phyloP scores from a whole-genome alignment of 2,797 vertebrate genomes.

The Melanotaenia pygmaea region DNA sequence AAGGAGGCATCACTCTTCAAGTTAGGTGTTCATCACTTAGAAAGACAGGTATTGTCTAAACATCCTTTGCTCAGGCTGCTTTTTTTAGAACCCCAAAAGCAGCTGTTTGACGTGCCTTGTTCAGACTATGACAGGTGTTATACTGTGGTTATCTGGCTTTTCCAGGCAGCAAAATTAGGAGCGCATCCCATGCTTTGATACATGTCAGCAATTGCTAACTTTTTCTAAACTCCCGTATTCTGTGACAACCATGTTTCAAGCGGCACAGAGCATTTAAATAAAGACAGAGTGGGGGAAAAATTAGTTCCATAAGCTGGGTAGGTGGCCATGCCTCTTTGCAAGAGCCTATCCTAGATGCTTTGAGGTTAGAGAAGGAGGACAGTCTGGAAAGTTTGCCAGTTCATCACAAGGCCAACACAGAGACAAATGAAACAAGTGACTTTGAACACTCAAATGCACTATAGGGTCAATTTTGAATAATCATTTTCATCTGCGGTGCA shows the following conservation, averaged over 20 bases:
- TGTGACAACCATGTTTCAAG: background rate
- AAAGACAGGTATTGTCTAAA: constrained; percentile 67
- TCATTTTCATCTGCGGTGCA: too few relatives aligned
- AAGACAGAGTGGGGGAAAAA: background rate
- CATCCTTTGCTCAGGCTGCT: constrained; percentile 51
- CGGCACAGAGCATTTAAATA: background rate
- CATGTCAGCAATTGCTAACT: constrained; percentile 8
- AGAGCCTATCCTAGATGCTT: too few relatives aligned
- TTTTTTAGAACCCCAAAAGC: constrained; percentile 49
- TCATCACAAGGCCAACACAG: background rate
- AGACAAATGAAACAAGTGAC: background rate
- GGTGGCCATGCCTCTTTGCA: too few relatives aligned
- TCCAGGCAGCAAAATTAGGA: background rate
- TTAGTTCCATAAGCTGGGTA: background rate
- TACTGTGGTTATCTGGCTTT: constrained; percentile 9
- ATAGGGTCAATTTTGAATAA: too few relatives aligned
- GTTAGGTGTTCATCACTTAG: constrained; percentile 46
- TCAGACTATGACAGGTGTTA: constrained; percentile 32
- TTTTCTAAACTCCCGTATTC: background rate
- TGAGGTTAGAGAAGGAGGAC: background rate
- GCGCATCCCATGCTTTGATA: constrained; percentile 28
- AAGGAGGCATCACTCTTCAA: constrained; percentile 56
- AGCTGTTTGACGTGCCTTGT: constrained; percentile 38
- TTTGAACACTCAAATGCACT: background rate
- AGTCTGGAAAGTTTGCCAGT: background rate